These are phyloP conservation scores for Lissocephala sabroskyi DNA, from an alignment of 2,888 invertebrate genomes.

Conservation along the genomic window DNA sequence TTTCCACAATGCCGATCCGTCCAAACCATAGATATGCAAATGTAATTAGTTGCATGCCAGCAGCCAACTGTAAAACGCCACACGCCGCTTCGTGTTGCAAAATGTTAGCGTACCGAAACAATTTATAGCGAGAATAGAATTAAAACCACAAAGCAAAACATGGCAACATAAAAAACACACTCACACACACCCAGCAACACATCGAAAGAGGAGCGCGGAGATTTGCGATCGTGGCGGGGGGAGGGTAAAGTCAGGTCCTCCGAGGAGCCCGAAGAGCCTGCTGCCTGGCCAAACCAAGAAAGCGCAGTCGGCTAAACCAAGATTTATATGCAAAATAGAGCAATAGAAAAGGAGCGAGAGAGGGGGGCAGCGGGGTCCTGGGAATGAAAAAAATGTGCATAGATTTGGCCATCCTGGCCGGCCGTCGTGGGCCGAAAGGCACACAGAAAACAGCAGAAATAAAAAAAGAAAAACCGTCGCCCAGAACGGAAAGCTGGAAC, in stretches of 20 bases:
- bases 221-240: not conserved
- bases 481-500: too few species aligned
- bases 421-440: slow-evolving; percentile 10
- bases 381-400: slow-evolving; percentile 53
- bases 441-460: too few species aligned
- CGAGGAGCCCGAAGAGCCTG: not conserved
- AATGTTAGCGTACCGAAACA: slow-evolving; percentile 64
- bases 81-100: slow-evolving; percentile 43
- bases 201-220: not conserved
- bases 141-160: slow-evolving; percentile 67
- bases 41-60: slow-evolving; percentile 69
- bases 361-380: not conserved
- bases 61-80: slow-evolving; percentile 46
- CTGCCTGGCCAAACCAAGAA: slow-evolving; percentile 21
- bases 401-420: slow-evolving; percentile 55
- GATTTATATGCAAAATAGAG: slow-evolving; percentile 57
- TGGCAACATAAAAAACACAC: slow-evolving; percentile 28
- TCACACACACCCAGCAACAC: not conserved
- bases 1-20: slow-evolving; percentile 23
- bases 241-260: not conserved
- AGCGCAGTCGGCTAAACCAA: slow-evolving; percentile 51
- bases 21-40: slow-evolving; percentile 66
- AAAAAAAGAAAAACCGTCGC: too few species aligned
- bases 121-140: slow-evolving; percentile 68
- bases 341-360: not conserved